Percentiles rank a stretch among this genome's conserved stretches.
phyloP scores from a whole-genome alignment of 92 coral and sea anemone genomes.

The Bergia sp. region DNA sequence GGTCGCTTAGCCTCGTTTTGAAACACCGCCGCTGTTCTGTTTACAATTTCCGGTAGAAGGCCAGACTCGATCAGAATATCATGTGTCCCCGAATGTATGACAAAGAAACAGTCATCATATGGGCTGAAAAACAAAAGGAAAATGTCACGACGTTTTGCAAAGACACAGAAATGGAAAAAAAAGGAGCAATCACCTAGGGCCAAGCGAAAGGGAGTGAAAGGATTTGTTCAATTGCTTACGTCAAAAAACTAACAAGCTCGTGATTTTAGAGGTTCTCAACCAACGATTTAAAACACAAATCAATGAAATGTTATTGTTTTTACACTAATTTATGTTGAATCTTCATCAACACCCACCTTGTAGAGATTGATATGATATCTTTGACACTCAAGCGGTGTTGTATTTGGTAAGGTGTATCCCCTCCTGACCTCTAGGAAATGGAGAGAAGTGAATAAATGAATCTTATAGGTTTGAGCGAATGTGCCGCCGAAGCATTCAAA shows the following conservation, averaged over 20 bases:
- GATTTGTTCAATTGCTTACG: no score
- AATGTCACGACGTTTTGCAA: no score
- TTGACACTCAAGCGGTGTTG: conserved; percentile 30
- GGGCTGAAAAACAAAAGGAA: conserved; percentile 59
- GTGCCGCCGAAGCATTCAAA: neutral
- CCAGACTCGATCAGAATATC: conserved; percentile 71
- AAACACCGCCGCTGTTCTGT: conserved; percentile 62
- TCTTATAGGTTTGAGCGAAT: no score
- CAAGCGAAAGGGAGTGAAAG: neutral
- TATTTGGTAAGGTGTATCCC: conserved; percentile 23
- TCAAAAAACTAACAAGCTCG: neutral
- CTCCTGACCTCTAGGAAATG: neutral
- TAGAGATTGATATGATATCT: conserved; percentile 20
- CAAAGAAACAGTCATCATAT: conserved; percentile 71
- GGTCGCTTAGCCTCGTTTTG: conserved; percentile 53
- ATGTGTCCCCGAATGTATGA: conserved; percentile 63
- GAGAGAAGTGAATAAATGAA: neutral
- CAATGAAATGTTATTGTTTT: neutral
- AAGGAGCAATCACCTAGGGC: neutral
- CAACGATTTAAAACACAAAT: neutral
- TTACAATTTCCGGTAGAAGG: conserved; percentile 57
- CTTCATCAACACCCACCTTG: neutral
- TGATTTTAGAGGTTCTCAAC: no score
- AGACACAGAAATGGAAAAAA: neutral
- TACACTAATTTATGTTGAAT: no score